A percentile compares a stretch with the other conserved stretches of the same genome.
Evolutionary conservation across 2,113 vertebrate species (phyloP).

Genomic region (Dipodomys ordii): DNA sequence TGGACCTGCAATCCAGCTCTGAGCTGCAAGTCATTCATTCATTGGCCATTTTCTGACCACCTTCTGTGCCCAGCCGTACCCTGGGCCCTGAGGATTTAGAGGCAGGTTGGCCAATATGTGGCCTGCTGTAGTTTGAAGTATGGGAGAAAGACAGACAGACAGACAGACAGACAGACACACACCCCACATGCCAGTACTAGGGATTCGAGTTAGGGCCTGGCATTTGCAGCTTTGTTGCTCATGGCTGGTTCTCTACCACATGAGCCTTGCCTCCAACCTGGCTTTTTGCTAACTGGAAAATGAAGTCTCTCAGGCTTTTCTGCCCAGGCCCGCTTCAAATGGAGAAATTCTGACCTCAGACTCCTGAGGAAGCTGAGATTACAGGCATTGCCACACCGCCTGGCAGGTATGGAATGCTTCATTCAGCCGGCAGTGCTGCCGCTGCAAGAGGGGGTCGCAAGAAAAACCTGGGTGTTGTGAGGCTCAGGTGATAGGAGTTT

Average conservation of each 20-base stretch:
- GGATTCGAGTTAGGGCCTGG: too few species aligned
- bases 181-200: too few species aligned
- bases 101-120: neutral
- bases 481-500: neutral
- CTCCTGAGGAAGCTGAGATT: too few species aligned
- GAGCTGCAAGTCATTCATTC: neutral
- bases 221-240: too few species aligned
- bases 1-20: neutral
- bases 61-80: neutral
- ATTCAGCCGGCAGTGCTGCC: neutral
- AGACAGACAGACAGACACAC: too few species aligned
- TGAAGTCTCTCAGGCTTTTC: too few species aligned
- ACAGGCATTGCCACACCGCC: too few species aligned
- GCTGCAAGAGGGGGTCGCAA: neutral
- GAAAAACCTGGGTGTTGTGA: neutral
- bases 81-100: neutral
- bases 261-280: too few species aligned
- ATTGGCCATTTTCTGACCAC: neutral
- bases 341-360: too few species aligned
- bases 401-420: neutral
- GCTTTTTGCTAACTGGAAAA: too few species aligned
- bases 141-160: neutral
- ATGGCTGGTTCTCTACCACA: too few species aligned
- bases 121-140: neutral
- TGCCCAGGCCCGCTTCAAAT: too few species aligned